These are phyloP conservation scores for Habrosyne pyritoides DNA, from an alignment of 2,888 invertebrate genomes.

Conservation along the genomic window DNA sequence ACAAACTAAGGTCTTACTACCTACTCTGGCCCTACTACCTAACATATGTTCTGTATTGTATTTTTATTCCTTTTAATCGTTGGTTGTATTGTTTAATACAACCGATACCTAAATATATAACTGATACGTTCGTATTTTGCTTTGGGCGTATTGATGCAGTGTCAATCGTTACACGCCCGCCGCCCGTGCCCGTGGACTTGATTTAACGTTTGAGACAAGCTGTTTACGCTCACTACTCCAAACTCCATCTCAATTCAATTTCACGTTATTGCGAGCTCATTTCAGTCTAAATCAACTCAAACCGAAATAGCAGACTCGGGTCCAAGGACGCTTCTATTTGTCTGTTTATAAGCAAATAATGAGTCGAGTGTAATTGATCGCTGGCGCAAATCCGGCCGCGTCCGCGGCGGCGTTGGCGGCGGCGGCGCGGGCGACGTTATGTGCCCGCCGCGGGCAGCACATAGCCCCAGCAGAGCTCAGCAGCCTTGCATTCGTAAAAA, in stretches of 20 bases:
- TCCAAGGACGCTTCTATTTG: conserved; percentile 60
- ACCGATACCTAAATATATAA: no score
- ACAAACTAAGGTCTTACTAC: no score
- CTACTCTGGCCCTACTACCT: no score
- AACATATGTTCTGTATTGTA: no score
- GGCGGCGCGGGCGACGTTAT: conserved; percentile 68
- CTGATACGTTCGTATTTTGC: neutral
- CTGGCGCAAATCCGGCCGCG: conserved; percentile 70
- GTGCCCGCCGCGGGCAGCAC: conserved; percentile 71
- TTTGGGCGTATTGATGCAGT: conserved; percentile 42
- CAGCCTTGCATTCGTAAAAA: conserved; percentile 84
- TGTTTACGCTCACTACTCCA: conserved; percentile 53
- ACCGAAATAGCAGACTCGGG: conserved; percentile 61
- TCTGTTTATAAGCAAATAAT: conserved; percentile 59
- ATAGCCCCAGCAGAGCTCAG: conserved; percentile 66
- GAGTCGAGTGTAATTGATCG: conserved; percentile 51
- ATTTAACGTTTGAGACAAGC: conserved; percentile 50
- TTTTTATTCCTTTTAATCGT: no score
- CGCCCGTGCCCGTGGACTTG: conserved; percentile 18
- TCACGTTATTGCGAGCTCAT: conserved; percentile 43
- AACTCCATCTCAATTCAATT: conserved; percentile 36
- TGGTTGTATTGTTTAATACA: no score
- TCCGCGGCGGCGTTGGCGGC: conserved; percentile 13
- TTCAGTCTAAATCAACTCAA: conserved; percentile 55
- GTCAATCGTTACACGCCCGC: conserved; percentile 44